A percentile compares a stretch with the other conserved stretches of the same genome.
These are phyloP conservation scores for Aphaenogaster ashmeadi DNA, from an alignment of 1,140 invertebrate species.

Conservation along the genomic window DNA sequence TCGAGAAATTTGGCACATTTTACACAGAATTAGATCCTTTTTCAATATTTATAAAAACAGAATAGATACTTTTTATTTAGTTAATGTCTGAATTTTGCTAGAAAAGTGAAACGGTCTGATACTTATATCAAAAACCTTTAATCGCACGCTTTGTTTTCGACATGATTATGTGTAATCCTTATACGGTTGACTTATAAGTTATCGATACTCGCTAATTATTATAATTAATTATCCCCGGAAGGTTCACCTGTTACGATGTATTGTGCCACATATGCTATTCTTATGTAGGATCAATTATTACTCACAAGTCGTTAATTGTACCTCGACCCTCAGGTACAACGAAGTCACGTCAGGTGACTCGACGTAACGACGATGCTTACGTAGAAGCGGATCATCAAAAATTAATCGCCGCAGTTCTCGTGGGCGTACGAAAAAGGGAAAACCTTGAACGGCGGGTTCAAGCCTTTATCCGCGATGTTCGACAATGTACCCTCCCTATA, in stretches of 20 bases:
- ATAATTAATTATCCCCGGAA: neutral
- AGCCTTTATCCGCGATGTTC: neutral
- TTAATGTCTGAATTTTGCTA: neutral
- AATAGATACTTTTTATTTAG: neutral
- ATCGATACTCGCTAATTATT: conserved; percentile 42
- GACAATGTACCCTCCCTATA: neutral
- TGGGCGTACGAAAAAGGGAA: conserved; percentile 33
- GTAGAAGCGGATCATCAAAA: conserved; percentile 60
- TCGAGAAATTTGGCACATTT: too few relatives aligned
- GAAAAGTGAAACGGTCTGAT: neutral
- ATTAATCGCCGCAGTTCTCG: conserved; percentile 50
- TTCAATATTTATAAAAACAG: neutral
- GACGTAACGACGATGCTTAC: conserved; percentile 63
- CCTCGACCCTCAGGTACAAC: conserved; percentile 47
- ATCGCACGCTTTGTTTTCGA: neutral
- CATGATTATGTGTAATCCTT: neutral
- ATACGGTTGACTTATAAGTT: neutral
- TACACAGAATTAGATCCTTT: too few relatives aligned
- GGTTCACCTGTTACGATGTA: neutral
- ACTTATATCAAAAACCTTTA: neutral
- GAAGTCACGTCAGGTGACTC: conserved; percentile 69
- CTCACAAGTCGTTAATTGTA: conserved; percentile 68
- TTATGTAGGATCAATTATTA: conserved; percentile 59
- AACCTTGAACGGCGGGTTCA: neutral
- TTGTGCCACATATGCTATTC: conserved; percentile 1